Percentiles rank a stretch among this genome's conserved stretches.
phyloP scores from a whole-genome alignment of 1,140 invertebrate genomes.

The Homarus americanus region DNA sequence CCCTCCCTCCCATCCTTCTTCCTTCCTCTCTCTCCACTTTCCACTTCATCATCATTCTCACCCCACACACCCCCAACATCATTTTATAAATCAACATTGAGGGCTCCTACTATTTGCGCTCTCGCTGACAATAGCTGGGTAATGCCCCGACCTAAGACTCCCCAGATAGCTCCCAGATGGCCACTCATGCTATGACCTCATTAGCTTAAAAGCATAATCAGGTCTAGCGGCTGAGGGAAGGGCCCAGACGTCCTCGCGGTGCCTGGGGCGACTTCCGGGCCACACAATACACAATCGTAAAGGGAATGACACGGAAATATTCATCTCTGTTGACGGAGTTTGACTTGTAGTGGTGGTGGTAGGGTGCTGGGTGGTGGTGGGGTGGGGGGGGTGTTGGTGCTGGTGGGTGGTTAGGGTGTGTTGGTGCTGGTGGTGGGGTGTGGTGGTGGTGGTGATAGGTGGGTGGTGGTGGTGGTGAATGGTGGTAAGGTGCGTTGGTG shows the following conservation, averaged over 20 bases:
- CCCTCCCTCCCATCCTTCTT: background rate
- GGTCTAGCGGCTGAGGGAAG: background rate
- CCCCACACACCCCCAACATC: background rate
- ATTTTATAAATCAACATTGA: constrained; percentile 54
- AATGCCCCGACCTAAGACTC: background rate
- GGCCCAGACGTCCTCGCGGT: background rate
- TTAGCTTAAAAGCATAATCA: constrained; percentile 64
- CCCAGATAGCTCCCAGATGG: constrained; percentile 19
- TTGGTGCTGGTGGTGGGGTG: background rate
- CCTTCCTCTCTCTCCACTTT: background rate
- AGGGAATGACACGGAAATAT: constrained; percentile 27
- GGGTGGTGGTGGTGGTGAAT: background rate
- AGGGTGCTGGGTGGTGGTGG: background rate
- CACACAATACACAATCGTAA: constrained; percentile 55
- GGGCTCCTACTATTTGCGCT: constrained; percentile 26
- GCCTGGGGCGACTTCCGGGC: background rate
- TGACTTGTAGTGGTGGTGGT: background rate
- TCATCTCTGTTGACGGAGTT: constrained; percentile 28
- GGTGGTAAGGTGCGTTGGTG: background rate
- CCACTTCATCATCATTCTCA: background rate
- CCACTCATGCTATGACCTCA: constrained; percentile 54
- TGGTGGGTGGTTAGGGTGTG: background rate
- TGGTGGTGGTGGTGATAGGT: background rate
- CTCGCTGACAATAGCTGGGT: constrained; percentile 8
- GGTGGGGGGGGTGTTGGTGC: background rate